Evolutionary conservation across 1,140 invertebrate species (phyloP).

Genomic region (Camponotus floridanus): DNA sequence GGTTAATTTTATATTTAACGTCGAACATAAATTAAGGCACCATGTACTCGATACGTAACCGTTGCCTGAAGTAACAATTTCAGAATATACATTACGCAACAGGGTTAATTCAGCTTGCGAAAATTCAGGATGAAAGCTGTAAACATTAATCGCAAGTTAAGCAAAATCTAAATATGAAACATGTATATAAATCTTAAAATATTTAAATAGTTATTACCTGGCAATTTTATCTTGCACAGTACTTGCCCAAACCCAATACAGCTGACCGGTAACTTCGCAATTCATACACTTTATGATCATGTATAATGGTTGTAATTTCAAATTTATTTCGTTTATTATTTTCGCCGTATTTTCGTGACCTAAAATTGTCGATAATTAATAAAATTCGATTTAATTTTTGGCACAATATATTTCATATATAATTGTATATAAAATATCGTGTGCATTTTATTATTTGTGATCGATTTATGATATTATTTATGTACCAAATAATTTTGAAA

Average conservation of each 20-base stretch:
- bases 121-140: slow-evolving; percentile 72
- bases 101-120: slow-evolving; percentile 72
- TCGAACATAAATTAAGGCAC: slow-evolving; percentile 78
- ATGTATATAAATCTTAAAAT: background rate
- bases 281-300: slow-evolving; percentile 73
- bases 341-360: slow-evolving; percentile 1
- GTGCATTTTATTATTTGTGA: background rate
- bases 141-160: slow-evolving; percentile 35
- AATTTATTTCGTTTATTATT: slow-evolving; percentile 71
- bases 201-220: slow-evolving; percentile 60
- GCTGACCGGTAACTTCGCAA: slow-evolving; percentile 78
- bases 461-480: too few relatives aligned
- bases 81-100: slow-evolving; percentile 75
- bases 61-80: slow-evolving; percentile 75
- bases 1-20: slow-evolving; percentile 67
- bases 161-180: background rate
- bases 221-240: slow-evolving; percentile 71
- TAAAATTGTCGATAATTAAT: slow-evolving; percentile 42
- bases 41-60: slow-evolving; percentile 75
- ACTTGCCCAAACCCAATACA: slow-evolving; percentile 72
- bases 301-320: slow-evolving; percentile 64
- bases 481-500: slow-evolving; percentile 67
- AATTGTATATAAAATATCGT: background rate
- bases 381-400: background rate
- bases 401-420: background rate